Evolutionary conservation across 2,113 vertebrate species (phyloP).

Genomic region (Copsychus sechellarum): DNA sequence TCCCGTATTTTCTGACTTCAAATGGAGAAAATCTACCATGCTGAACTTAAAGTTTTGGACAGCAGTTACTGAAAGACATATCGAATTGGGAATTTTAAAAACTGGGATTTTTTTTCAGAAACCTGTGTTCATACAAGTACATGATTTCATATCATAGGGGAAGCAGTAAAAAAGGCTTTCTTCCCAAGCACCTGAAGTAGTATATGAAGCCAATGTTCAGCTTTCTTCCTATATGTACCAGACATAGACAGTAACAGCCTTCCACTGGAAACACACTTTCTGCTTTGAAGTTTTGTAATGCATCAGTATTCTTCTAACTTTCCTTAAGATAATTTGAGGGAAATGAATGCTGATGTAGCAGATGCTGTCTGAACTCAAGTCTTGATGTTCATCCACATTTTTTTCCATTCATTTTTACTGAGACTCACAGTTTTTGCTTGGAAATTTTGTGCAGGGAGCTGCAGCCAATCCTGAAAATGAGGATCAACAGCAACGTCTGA

Average conservation of each 20-base stretch:
- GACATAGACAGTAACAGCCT: neutral
- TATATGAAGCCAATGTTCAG: neutral
- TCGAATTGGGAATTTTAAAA: neutral
- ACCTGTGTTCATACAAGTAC: rapidly evolving
- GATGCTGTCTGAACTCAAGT: neutral
- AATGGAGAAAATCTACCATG: neutral
- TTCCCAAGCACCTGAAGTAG: neutral
- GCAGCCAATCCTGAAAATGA: slow-evolving; percentile 97
- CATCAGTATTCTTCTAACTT: neutral
- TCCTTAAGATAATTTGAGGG: neutral
- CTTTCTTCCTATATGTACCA: neutral
- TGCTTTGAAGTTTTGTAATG: neutral
- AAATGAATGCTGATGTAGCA: neutral
- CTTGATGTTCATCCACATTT: neutral
- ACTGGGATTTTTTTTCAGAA: neutral
- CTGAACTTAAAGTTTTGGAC: neutral
- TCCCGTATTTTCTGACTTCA: neutral
- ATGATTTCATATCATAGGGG: neutral
- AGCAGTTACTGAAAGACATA: neutral
- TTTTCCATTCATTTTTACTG: neutral
- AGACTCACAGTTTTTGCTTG: neutral
- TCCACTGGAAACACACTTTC: neutral
- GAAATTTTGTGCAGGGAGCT: slow-evolving; percentile 81
- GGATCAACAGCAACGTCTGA: slow-evolving; percentile 93
- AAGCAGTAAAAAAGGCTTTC: neutral